Base-by-base conservation (phyloP, 2,888 invertebrate species). In the Drosophila pegasa region DNA sequence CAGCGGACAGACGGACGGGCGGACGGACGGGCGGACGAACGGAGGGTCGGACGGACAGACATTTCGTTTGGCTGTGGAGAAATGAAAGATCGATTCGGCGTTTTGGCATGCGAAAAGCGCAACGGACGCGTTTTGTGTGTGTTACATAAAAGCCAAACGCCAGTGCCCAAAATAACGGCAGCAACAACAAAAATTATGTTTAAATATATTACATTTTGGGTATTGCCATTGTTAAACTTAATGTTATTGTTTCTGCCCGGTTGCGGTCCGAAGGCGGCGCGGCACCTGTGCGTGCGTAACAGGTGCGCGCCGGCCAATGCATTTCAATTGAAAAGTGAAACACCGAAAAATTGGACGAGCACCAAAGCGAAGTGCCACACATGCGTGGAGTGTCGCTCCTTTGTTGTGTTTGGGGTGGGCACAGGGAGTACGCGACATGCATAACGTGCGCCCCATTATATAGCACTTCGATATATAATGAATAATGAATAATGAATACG, bases 271-370 rank as follows among this genome's bases (percentile, higher is more conserved):
- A 31, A 40, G 25, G 41, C 22, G 25, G 33, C 33, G 33, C 50
- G 22, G 12, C 7, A 51, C 41, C 48, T 59, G 61, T 62, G 58
- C 61, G 68, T 76, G 80, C 82, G 80, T 82, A 85, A 84, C 81
- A 83, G 84, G 84, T 84, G 84, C 68, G 84, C 68, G 66, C 58
- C 66, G 59, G 50, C 38, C 77, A 83, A 54, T 84, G 84, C 84
- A 84, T 84, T 84, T 86, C 81, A 84, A 84, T 86, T 84, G 66
- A 71, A 75, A 71, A 75, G 71, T 67, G 75, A 67, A 75, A 68
- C 67, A 75, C 62, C 27, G 25, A 62, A 57, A 31, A 62, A 57
- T 74, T 66, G 51, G 58, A 50, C 52, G 47, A 74, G 41, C 48
- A 29, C 37, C 48, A 56, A 65, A 33, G n/a, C n/a, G 20, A 62